Conservation (phyloP, 2,797 vertebrate genomes). For the Rhyacichthys aspro region DNA sequence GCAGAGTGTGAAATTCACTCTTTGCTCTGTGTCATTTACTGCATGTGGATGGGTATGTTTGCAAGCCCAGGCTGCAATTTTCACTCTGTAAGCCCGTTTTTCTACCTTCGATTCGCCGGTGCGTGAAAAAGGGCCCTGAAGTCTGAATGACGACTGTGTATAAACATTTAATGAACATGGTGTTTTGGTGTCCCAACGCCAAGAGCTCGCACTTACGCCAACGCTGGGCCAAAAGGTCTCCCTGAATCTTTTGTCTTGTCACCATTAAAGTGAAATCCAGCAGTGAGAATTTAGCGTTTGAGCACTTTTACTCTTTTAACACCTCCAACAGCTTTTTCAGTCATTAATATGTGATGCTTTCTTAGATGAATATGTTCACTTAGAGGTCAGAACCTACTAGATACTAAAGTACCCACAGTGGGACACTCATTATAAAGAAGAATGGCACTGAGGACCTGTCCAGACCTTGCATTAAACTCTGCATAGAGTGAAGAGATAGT, state of each 20-base stretch:
- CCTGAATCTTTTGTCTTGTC: too few species aligned
- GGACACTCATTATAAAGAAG: too few species aligned
- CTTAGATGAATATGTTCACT: too few species aligned
- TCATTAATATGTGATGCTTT: constrained; percentile 61
- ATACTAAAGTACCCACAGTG: too few species aligned
- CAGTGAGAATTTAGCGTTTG: too few species aligned
- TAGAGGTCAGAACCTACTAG: too few species aligned
- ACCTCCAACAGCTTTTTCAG: constrained; percentile 17
- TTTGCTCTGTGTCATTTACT: constrained; percentile 54
- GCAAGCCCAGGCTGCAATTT: constrained; percentile 27
- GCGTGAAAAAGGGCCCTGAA: constrained; percentile 5
- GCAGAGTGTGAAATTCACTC: constrained; percentile 51
- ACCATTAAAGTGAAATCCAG: too few species aligned
- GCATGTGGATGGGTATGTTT: constrained; percentile 40
- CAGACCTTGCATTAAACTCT: too few species aligned
- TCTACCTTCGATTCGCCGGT: not conserved
- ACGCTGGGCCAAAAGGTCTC: constrained; percentile 3
- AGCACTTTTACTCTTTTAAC: constrained; percentile 17
- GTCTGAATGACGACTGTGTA: constrained; percentile 18
- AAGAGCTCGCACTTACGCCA: not conserved
- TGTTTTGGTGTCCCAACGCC: constrained; percentile 10
- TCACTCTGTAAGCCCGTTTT: constrained; percentile 27
- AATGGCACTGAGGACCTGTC: too few species aligned
- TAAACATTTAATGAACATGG: constrained; percentile 27
- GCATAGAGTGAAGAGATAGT: too few species aligned